Base-by-base conservation (phyloP, 2,888 invertebrate species). In the Polymixis flavicincta region DNA sequence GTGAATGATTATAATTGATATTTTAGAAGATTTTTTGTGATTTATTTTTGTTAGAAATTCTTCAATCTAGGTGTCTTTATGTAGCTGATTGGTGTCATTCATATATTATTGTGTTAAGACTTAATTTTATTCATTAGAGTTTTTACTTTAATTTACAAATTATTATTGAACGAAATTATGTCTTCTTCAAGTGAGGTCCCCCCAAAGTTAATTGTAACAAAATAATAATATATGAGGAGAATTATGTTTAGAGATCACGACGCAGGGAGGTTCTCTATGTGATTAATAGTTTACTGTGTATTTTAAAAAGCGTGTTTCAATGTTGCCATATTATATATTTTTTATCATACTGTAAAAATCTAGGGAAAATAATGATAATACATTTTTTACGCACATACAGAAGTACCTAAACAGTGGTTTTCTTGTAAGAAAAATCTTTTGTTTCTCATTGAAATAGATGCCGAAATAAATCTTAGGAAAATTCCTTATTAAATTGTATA, bases 181-280 rank as follows among this genome's bases (percentile, higher is more conserved):
- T 59, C 11, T 14, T 28, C 32, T 50, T 76, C 77, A 66, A 80
- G 79, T 85, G 76, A 78, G 67, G 76, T 81, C 78, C 65, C 83
- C 74, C 65, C 71, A 78, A 85, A 55, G 42, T 75, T 85, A 85
- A 81, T 85, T 77, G 69, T 85, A 85, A 85, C 82, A 76, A 75
- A 87, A 50, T 85, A 83, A 81, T 78, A 76, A 85, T 73, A 82
- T 84, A 82, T 84, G 81, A 80, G 55, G 80, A 76, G 37, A 61
- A 74, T 84, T 85, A 66, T 59, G 71, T 76, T 72, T 80, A 86
- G 80, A 73, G 70, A 76, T 63, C 65, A 68, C 64, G 54, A 80
- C 37, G 78, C 79, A 79, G 81, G 85, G 85, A 78, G 78, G 50
- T 81, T 68, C 60, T 85, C 75, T 80, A 80, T 70, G 80, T 84